A percentile compares a stretch with the other conserved stretches of the same genome.
Conservation (phyloP, 1,140 invertebrate species). For the Solenopsis invicta region DNA sequence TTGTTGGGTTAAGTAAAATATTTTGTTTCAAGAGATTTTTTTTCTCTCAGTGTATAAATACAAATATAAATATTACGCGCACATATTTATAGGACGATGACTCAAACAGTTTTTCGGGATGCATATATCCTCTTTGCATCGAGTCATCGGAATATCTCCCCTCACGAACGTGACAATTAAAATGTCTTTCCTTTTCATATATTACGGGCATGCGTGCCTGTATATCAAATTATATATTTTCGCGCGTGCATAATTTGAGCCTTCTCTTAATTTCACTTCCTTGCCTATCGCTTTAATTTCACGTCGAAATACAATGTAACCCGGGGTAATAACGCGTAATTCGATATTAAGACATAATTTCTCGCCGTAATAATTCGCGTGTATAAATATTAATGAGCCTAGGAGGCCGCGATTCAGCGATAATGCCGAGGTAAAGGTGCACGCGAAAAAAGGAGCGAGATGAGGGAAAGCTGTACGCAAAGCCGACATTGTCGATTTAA, state of each 20-base stretch:
- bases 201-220: not conserved
- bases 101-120: not conserved
- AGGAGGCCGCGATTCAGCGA: constrained; percentile 46
- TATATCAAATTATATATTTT: constrained; percentile 31
- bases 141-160: not conserved
- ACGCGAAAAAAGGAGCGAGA: constrained; percentile 35
- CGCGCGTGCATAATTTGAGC: constrained; percentile 26
- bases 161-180: not conserved
- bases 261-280: constrained; percentile 45
- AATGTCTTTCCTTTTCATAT: not conserved
- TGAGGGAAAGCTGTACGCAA: constrained; percentile 38
- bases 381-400: constrained; percentile 59
- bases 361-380: constrained; percentile 33
- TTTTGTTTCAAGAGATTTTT: too few species aligned
- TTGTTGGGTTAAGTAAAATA: too few species aligned
- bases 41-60: not conserved
- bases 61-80: not conserved
- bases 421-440: constrained; percentile 42
- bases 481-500: constrained; percentile 52
- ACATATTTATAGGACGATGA: not conserved
- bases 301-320: constrained; percentile 42
- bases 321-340: constrained; percentile 53
- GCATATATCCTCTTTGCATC: not conserved
- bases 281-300: constrained; percentile 28
- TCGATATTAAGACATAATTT: constrained; percentile 58